Base-by-base conservation (phyloP, 1,140 invertebrate genomes). In the Spodoptera frugiperda region DNA sequence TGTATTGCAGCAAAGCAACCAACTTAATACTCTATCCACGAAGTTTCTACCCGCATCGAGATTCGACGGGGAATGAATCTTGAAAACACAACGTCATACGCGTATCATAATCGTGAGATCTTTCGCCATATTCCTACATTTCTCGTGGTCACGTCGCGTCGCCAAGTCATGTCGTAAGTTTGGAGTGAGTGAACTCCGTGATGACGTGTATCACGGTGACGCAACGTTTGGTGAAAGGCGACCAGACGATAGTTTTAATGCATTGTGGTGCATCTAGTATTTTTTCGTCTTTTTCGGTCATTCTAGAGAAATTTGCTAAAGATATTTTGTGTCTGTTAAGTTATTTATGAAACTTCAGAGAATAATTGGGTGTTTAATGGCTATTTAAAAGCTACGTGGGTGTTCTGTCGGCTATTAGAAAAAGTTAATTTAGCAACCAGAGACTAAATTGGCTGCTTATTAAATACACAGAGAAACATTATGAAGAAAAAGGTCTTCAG, bases 121-220 rank as follows among this genome's bases (percentile, higher is more conserved):
- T 73, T 73, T 61, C 71, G 44, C 54, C 33, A 55, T 30, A 30
- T 49, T 59, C 54, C 44, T 21, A 30, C 39, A 73, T 49, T 49
- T 67, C 44, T 67, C 61, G 10, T 44, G 44, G 55, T 73, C 71
- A 73, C 55, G 71, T 65, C 70, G 25, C 11, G 15, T 48, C 61
- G 53, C 19, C 57, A 65, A 39, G 55, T n/a, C 54, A 51, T 81
- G 79, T 81, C 73, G 79, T 71, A 76, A 81, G 76, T 63, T 57
- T 48, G 54, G 73, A 81, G 79, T 81, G 79, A 81, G 57, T 81
- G 79, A 81, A 81, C 79, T 80, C 78, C 33, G 39, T 57, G 71
- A 10, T 73, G 76, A 76, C 73, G 79, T 73, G 67, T 71, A 14
- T 54, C 33, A 30, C 61, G 39, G 11, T 57, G 78, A 44, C 67